phyloP scores from a whole-genome alignment of 2,797 vertebrate species.

The Myripristis murdjan region DNA sequence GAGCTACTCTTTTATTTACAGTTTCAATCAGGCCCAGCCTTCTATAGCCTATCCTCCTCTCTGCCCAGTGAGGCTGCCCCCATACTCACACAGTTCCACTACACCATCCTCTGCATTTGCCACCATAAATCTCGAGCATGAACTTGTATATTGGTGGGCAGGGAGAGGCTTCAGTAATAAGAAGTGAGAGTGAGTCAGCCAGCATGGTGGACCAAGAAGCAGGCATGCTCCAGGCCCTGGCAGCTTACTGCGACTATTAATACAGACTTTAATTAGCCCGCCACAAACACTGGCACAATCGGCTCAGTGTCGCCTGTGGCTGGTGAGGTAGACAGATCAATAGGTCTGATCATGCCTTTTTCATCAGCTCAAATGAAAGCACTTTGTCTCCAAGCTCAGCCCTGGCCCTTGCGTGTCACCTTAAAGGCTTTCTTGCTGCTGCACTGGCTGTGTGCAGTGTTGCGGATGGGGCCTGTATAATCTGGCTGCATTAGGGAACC shows the following conservation, averaged over 20 bases:
- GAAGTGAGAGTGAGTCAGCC: conserved; percentile 67
- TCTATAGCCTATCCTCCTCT: conserved; percentile 44
- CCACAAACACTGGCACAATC: conserved; percentile 81
- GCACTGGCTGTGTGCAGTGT: conserved; percentile 67
- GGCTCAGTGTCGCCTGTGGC: conserved; percentile 80
- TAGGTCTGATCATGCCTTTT: conserved; percentile 86
- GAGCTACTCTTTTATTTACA: conserved; percentile 70
- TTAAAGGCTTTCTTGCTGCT: conserved; percentile 69
- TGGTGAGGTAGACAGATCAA: conserved; percentile 81
- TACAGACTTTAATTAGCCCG: conserved; percentile 86
- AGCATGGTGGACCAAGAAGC: conserved; percentile 54
- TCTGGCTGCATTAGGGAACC: conserved; percentile 85
- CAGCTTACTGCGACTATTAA: conserved; percentile 83
- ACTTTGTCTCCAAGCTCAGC: conserved; percentile 82
- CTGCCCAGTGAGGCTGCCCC: conserved; percentile 46
- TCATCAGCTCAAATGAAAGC: conserved; percentile 86
- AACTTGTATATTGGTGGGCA: conserved; percentile 49
- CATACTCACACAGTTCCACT: conserved; percentile 52
- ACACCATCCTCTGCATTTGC: conserved; percentile 48
- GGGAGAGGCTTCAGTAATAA: conserved; percentile 65
- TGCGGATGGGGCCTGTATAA: conserved; percentile 81
- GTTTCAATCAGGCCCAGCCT: conserved; percentile 67
- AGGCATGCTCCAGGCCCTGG: conserved; percentile 63
- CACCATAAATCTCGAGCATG: conserved; percentile 64
- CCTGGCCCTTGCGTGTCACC: conserved; percentile 72